Evolutionary conservation across 2,797 vertebrate species (phyloP).

Genomic region (Antrozous pallidus): DNA sequence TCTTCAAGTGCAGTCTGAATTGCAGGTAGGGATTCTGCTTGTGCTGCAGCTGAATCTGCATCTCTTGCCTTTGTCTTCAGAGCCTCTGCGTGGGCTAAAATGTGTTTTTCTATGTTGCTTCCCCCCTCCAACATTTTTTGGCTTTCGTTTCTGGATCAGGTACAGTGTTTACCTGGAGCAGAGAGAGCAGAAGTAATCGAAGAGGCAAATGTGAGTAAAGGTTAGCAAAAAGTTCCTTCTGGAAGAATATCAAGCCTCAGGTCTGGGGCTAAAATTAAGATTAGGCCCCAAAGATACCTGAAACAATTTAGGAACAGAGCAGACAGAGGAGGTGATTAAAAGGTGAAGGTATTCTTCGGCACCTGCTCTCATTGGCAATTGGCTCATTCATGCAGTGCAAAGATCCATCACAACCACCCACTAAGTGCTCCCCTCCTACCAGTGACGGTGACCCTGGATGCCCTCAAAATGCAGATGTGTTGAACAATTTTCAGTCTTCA

Average conservation of each 20-base stretch:
- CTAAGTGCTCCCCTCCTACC: background rate
- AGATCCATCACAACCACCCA: background rate
- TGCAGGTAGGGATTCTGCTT: background rate
- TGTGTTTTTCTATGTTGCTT: constrained; percentile 18
- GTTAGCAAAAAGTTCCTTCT: background rate
- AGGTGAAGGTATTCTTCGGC: background rate
- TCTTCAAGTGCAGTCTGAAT: background rate
- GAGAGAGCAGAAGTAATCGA: constrained; percentile 15
- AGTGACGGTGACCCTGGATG: background rate
- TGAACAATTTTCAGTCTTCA: background rate
- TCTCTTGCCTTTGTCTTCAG: background rate
- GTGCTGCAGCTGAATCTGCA: background rate
- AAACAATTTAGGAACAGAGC: background rate
- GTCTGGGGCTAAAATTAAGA: background rate
- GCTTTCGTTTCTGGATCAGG: background rate
- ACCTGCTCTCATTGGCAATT: background rate
- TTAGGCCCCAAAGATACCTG: background rate
- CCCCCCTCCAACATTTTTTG: background rate
- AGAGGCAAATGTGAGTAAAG: background rate
- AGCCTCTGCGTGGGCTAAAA: background rate
- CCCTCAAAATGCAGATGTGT: background rate
- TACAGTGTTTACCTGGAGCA: background rate
- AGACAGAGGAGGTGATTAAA: background rate
- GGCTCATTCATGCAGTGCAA: background rate
- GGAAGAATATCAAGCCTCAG: background rate